Base-by-base conservation (phyloP, 2,113 vertebrate genomes). In the Leucosticte australis region DNA sequence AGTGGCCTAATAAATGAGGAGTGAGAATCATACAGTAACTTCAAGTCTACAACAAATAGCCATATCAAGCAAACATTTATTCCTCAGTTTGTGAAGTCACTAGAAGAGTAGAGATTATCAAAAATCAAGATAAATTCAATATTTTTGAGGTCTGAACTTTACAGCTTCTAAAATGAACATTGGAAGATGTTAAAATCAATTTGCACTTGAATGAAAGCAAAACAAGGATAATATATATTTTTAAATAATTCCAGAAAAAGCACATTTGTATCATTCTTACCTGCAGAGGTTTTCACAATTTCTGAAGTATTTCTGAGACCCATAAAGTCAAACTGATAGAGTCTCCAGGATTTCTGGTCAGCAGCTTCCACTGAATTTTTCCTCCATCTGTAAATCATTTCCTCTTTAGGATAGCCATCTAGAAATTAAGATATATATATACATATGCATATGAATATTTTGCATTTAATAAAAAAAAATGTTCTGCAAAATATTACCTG, bases 271-370 rank as follows among this genome's bases (percentile, higher is more conserved):
- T n/a, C 2, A 62, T 37, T 93, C 97, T 95, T 98, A 99, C 99
- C 99, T 98, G 99, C 98, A 82, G 98, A 98, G 0, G 99, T 99
- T 89, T 98, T 98, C 91, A 99, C 97, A 52, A 98, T 97, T 89
- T 99, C 98, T 7, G 99, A 98, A 8, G 99, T 99, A 96, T 99
- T 99, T 94, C 99, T 98, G 92, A 99, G 98, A 78, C 99, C 99
- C 99, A 99, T 98, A 95, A 99, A 99, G 79, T 99, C 99, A 97
- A 99, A 99, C 96, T 99, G 99, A 95, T 99, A 99, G 31, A 99
- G 99, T 78, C 99, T 97, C 99, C 99, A 99, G 83, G 99, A 99
- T 88, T 99, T 99, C 95, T 99, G 99, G 96, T 99, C 99, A 11
- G 99, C 98, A 27, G 99, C 98, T 94, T 99, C 98, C 73, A 99